Base-by-base conservation (phyloP, 2,113 vertebrate genomes). In the Chelonoidis abingdonii region DNA sequence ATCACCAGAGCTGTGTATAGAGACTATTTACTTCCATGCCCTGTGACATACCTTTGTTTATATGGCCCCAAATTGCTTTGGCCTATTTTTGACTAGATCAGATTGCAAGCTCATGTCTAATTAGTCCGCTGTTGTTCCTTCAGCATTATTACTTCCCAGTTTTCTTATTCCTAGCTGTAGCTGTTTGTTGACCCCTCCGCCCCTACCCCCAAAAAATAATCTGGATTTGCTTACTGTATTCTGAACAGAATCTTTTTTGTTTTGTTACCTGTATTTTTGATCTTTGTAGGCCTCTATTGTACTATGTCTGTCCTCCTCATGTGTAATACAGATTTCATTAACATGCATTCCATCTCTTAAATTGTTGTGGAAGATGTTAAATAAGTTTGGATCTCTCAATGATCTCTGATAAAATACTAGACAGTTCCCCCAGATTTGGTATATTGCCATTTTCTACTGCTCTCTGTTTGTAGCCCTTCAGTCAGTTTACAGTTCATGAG, bases 1-100 rank as follows among this genome's bases (percentile, higher is more conserved):
- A 47, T 78, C 75, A 78, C 41, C 54, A 22, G 54, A 80, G 49
- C 16, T 5, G 0, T 41, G n/a, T 53, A 35, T 14, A 5, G 10
- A 7, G 16, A 31, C 62, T 57, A 81, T 11, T 41, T 76, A 59
- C 80, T 5, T 0, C 19, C 65, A 25, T 76, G 72, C n/a, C 16
- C 75, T 10, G 53, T 2, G 65, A 25, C 3, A 1, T 87, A 57
- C 16, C 59, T 49, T 85, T 44, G 10, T 76, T 78, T 78, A 78
- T 47, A 11, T 78, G 44, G 75, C 24, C 25, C 41, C 75, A 78
- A 78, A 78, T 78, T 78, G 11, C 24, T 47, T 78, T 78, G 41
- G 41, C 41, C 41, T 78, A 14, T 47, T 47, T 47, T 24, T 78
- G 25, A 25, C 25, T 78, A 47, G 41, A 44, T 78, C 22, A 78